Evolutionary conservation across 2,113 vertebrate species (phyloP), one percentile per base, ranked within the genome.

Genomic region (Anoplopoma fimbria): DNA sequence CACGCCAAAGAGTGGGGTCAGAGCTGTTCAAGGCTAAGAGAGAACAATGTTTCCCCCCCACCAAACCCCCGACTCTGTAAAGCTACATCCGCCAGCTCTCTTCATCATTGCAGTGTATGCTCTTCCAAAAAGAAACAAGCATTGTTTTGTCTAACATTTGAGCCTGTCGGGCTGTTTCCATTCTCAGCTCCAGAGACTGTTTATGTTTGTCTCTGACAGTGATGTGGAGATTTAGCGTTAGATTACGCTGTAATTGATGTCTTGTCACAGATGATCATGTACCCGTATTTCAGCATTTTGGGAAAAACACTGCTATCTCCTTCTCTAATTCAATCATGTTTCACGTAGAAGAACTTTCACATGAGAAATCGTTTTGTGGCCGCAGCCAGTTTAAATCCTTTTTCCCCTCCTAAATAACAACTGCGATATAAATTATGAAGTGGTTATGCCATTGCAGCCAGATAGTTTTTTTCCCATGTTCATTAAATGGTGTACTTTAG

Each of bases 381-480:
- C 83, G 65, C 67, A 81, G 85, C 72, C 72, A 82, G 23, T 89
- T 89, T 83, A 93, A 92, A 82, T 61, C 38, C 55, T 19, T 71
- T 40, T 42, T 15, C 14, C 33, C 47, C 61, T 73, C 57, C 69
- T 82, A 82, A 88, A 89, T 90, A 92, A 85, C 83, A 93, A 93
- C 91, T 93, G 89, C 47, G 70, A 91, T 92, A 90, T 91, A 93
- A 94, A 93, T 95, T 91, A 91, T 87, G 80, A 93, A 89, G 89
- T 85, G 89, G 91, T 93, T 92, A 42, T 89, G 31, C 77, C 58
- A 51, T 91, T 85, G 89, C 86, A 94, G 93, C 94, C 95, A 95
- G 83, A 91, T 91, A 83, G 75, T 87, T 92, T 67, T 93, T 90
- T 95, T 93, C 94, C 91, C 93, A 95, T 94, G 93, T 95, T 94